Base-by-base conservation (phyloP, 2,113 vertebrate species). In the Circaetus gallicus region DNA sequence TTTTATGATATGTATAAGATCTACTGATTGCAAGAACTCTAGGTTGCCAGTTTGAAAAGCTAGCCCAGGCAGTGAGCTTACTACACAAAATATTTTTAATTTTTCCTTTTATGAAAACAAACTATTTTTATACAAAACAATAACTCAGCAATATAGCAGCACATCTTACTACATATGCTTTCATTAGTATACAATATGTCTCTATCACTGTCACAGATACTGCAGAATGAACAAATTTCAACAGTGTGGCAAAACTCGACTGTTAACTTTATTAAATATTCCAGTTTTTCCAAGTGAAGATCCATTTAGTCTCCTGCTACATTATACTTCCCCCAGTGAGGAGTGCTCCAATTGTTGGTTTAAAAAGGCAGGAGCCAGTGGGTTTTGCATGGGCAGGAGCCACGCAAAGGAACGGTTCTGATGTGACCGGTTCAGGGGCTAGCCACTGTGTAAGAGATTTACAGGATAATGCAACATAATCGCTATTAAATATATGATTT, bases 391-490 rank as follows among this genome's bases (percentile, higher is more conserved):
- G 36, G 38, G 24, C 13, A 82, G 26, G 13, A 62, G 6, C 9
- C 42, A 21, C 12, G 0, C 4, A n/a, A 40, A 70, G 53, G 55
- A 49, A 11, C 7, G 10, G 15, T 29, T 22, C 13, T 9, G 63
- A 73, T 4, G 22, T 9, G 63, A 50, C 15, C 1, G 0, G 16
- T 4, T 55, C 50, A 47, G 69, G 29, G 38, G 6, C 11, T 25
- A 36, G 9, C 5, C 8, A 1, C 25, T 0, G 13, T 0, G 4
- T 2, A 6, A 25, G 16, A 49, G 16, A 19, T 16, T 67, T 3
- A 10, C 38, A 34, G 52, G 29, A 9, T 2, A 45, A 28, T 0
- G 8, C 52, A 24, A 18, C 1, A 6, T 5, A 17, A 56, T 3
- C 0, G 2, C 24, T 38, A 24, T 2, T 16, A 11, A 61, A 66